phyloP scores from a whole-genome alignment of 2,888 invertebrate genomes.

The Camptogramma bilineatum region DNA sequence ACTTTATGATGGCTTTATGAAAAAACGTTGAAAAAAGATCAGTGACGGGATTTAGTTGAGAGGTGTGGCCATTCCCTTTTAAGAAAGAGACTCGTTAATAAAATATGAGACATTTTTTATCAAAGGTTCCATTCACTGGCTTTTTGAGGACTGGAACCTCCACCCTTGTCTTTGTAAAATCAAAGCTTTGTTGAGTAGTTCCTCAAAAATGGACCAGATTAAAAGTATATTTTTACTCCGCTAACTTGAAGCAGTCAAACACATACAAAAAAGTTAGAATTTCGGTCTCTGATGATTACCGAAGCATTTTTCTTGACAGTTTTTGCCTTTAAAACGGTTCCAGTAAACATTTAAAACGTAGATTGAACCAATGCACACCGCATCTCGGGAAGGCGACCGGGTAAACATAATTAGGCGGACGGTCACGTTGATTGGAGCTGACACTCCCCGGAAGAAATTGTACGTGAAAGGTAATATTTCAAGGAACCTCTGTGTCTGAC shows the following conservation, averaged over 20 bases:
- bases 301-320: conserved; percentile 32
- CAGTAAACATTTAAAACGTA: conserved; percentile 56
- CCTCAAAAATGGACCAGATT: conserved; percentile 7
- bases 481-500: conserved; percentile 64
- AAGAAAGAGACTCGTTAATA: conserved; percentile 21
- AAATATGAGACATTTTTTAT: conserved; percentile 28
- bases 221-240: conserved; percentile 7
- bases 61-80: conserved; percentile 48
- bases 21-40: conserved; percentile 67
- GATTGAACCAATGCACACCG: conserved; percentile 56
- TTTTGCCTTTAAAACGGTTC: conserved; percentile 52
- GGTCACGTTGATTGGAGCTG: conserved; percentile 70
- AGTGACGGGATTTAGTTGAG: conserved; percentile 64
- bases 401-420: conserved; percentile 75
- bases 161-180: conserved; percentile 9
- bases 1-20: conserved; percentile 73
- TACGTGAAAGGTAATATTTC: conserved; percentile 70
- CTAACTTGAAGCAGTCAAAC: conserved; percentile 6
- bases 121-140: conserved; percentile 19
- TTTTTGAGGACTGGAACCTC: conserved; percentile 10
- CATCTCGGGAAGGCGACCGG: conserved; percentile 59
- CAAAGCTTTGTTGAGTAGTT: conserved; percentile 16
- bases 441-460: conserved; percentile 65
- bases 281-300: conserved; percentile 26
- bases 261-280: conserved; percentile 10